A percentile compares a stretch with the other conserved stretches of the same genome.
Evolutionary conservation across 1,140 invertebrate species (phyloP).

Genomic region (Drosophila kohkoa): DNA sequence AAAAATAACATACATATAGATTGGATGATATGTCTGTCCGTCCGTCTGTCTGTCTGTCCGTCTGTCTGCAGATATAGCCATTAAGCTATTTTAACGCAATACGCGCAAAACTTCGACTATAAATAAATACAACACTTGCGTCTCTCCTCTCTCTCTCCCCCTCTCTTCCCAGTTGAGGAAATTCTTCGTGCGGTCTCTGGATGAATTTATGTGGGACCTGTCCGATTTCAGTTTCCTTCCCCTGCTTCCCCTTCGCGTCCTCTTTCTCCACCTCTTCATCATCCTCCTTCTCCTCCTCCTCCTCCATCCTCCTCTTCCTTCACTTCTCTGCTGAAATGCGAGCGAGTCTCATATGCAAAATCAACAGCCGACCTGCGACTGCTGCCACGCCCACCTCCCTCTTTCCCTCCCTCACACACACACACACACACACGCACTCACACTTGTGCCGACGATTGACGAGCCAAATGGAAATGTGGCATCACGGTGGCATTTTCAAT

Average conservation of each 20-base stretch:
- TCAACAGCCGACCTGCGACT: conserved; percentile 62
- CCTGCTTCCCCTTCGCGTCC: not conserved
- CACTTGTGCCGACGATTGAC: conserved; percentile 30
- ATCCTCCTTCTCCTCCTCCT: not conserved
- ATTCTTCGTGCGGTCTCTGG: conserved; percentile 42
- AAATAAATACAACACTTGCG: conserved; percentile 78
- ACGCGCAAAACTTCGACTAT: conserved; percentile 54
- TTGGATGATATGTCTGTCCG: conserved; percentile 2
- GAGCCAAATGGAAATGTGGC: conserved; percentile 24
- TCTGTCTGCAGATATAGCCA: conserved; percentile 30
- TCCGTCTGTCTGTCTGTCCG: not conserved
- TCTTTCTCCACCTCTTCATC: too few relatives aligned
- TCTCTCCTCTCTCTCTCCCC: not conserved
- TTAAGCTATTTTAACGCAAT: conserved; percentile 47
- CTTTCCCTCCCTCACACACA: not conserved
- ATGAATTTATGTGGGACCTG: conserved; percentile 75
- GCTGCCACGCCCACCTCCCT: conserved; percentile 10
- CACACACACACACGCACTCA: not conserved
- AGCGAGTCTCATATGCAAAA: conserved; percentile 62
- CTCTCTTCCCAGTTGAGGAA: conserved; percentile 29
- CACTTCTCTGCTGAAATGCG: not conserved
- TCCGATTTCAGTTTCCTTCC: conserved; percentile 7
- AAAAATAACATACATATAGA: conserved; percentile 13
- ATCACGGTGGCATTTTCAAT: conserved; percentile 19
- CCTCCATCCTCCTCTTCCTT: rapidly evolving